Conservation (phyloP, 2,888 invertebrate genomes). For the Acanthacorydalis orientalis region DNA sequence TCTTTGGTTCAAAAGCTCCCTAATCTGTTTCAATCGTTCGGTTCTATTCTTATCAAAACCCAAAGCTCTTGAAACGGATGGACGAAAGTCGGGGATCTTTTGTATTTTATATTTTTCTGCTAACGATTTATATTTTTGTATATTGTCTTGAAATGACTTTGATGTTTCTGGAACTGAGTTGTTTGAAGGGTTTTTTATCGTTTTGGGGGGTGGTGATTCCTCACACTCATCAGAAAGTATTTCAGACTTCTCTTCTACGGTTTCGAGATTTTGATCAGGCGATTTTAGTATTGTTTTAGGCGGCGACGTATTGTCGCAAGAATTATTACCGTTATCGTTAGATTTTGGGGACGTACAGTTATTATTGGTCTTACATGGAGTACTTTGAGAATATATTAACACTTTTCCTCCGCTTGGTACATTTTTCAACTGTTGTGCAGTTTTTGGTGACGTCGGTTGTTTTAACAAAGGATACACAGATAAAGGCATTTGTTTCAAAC, state of each 20-base stretch:
- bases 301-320: conserved; percentile 14
- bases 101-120: conserved; percentile 16
- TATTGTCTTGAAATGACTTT: conserved; percentile 23
- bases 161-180: conserved; percentile 35
- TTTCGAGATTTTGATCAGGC: conserved; percentile 26
- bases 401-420: conserved; percentile 40
- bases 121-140: conserved; percentile 24
- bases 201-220: conserved; percentile 22
- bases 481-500: conserved; percentile 42
- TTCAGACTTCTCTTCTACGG: conserved; percentile 17
- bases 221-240: conserved; percentile 17
- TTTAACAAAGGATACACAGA: conserved; percentile 37
- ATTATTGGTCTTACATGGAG: conserved; percentile 1
- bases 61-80: background rate
- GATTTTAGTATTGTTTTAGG: conserved; percentile 33
- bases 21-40: conserved; percentile 49
- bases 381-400: conserved; percentile 28
- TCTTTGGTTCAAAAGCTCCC: conserved; percentile 50
- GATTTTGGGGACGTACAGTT: background rate
- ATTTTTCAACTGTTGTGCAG: conserved; percentile 34
- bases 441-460: conserved; percentile 40
- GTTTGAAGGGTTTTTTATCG: conserved; percentile 27
- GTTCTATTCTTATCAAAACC: conserved; percentile 34
- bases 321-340: background rate
- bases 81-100: conserved; percentile 3